phyloP scores from a whole-genome alignment of 2,888 invertebrate species.

The Heterodera filipjevi region DNA sequence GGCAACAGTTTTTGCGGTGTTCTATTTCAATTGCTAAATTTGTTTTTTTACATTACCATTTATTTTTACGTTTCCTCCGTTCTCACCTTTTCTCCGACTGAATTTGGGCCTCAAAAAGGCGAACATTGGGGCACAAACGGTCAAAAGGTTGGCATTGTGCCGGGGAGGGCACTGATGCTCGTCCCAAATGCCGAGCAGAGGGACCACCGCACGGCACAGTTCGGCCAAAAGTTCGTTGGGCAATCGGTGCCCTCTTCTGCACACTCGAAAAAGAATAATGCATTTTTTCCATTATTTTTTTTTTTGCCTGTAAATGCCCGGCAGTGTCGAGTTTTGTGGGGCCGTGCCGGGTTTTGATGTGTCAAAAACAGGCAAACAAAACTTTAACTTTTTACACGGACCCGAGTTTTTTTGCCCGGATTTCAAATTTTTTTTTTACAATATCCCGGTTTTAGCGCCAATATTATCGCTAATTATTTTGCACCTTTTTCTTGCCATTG shows the following conservation, averaged over 20 bases:
- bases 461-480: too few relatives aligned
- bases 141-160: neutral
- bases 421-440: too few relatives aligned
- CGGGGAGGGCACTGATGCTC: neutral
- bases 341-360: too few relatives aligned
- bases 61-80: neutral
- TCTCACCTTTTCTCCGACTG: neutral
- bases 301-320: too few relatives aligned
- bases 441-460: too few relatives aligned
- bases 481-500: neutral
- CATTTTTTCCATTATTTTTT: too few relatives aligned
- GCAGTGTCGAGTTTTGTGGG: too few relatives aligned
- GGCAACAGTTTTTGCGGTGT: neutral
- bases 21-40: neutral
- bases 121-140: neutral
- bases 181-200: neutral
- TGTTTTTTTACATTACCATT: neutral
- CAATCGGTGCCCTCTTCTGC: neutral
- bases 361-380: too few relatives aligned
- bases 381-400: too few relatives aligned
- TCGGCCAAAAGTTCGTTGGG: slow-evolving; percentile 8
- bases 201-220: neutral
- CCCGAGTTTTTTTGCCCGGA: too few relatives aligned
- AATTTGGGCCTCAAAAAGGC: neutral
- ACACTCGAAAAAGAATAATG: neutral